Evolutionary conservation across 2,797 vertebrate species (phyloP).

Genomic region (Psittacula derbiana): DNA sequence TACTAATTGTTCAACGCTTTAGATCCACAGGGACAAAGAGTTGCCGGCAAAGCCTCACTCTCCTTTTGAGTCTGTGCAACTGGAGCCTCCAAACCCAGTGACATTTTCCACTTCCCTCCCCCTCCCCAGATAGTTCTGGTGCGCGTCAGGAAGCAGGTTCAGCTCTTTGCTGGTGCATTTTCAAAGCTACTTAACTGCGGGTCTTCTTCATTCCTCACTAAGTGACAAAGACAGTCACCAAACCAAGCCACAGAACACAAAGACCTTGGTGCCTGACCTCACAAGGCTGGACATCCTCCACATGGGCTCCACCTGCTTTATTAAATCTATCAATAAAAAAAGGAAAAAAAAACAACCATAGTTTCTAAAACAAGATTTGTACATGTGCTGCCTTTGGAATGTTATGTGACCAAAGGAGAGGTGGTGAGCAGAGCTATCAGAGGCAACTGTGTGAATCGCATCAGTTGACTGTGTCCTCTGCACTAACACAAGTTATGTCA

Average conservation of each 20-base stretch:
- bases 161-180: background rate
- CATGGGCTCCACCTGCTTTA: background rate
- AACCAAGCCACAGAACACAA: background rate
- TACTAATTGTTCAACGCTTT: background rate
- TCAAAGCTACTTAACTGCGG: background rate
- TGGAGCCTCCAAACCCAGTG: background rate
- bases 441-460: background rate
- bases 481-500: background rate
- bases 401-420: background rate
- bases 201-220: background rate
- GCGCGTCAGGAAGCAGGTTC: accelerated
- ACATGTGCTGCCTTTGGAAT: background rate
- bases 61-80: background rate
- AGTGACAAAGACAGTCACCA: background rate
- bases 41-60: background rate
- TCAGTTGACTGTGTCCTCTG: background rate
- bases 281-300: background rate
- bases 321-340: background rate
- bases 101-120: background rate
- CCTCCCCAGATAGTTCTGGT: background rate
- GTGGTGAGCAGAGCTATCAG: background rate
- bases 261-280: background rate
- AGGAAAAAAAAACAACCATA: background rate
- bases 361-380: background rate
- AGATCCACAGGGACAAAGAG: background rate